phyloP scores from a whole-genome alignment of 2,113 vertebrate genomes.

The Motacilla alba region DNA sequence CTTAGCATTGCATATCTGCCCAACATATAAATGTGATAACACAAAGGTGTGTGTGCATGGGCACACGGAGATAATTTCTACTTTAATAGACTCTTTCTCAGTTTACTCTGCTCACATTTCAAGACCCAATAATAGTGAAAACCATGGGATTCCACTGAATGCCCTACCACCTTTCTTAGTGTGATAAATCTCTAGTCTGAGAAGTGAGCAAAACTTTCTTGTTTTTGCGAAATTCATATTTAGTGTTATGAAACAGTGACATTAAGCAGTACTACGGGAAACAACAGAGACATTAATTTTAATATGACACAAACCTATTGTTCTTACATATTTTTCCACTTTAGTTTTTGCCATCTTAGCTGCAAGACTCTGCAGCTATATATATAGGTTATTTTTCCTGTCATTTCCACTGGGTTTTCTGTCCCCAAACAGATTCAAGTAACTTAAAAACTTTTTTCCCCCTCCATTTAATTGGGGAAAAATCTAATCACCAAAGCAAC shows the following conservation, averaged over 20 bases:
- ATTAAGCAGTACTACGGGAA: neutral
- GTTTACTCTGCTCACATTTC: neutral
- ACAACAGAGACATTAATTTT: neutral
- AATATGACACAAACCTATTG: neutral
- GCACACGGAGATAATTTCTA: fast-evolving
- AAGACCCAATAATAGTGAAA: neutral
- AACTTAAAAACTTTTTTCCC: neutral
- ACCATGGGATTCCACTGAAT: neutral
- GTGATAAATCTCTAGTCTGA: neutral
- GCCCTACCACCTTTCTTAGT: neutral
- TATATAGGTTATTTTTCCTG: neutral
- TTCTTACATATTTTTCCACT: neutral
- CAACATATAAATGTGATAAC: neutral
- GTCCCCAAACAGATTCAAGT: neutral
- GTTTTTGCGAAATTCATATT: neutral
- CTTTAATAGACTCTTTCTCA: neutral
- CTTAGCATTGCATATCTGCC: neutral
- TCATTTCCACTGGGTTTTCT: neutral
- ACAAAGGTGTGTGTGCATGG: neutral
- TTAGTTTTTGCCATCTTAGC: neutral
- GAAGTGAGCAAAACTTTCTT: neutral
- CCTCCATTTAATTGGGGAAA: neutral
- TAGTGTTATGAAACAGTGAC: neutral
- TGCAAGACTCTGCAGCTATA: neutral
- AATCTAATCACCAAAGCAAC: neutral